A percentile compares a stretch with the other conserved stretches of the same genome.
phyloP scores from a whole-genome alignment of 2,113 vertebrate species.

The Gallinago undulata region DNA sequence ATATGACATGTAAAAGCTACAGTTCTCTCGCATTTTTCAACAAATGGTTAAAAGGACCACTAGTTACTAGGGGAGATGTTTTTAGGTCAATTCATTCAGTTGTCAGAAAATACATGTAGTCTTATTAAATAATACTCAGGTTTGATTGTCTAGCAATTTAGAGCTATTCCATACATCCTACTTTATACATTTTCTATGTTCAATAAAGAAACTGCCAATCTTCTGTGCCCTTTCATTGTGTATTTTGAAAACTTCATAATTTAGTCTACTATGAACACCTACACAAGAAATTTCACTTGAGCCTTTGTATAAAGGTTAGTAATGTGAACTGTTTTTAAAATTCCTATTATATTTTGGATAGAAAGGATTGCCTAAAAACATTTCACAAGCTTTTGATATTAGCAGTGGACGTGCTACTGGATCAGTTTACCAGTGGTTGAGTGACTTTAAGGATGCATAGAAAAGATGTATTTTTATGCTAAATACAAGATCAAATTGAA shows the following conservation, averaged over 20 bases:
- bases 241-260: constrained; percentile 64
- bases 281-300: constrained; percentile 57
- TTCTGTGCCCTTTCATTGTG: constrained; percentile 64
- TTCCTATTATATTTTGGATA: constrained; percentile 60
- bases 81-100: constrained; percentile 74
- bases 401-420: constrained; percentile 14
- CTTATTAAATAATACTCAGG: constrained; percentile 77
- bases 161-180: constrained; percentile 71
- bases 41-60: constrained; percentile 78
- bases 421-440: constrained; percentile 49
- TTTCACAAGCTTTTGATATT: constrained; percentile 64
- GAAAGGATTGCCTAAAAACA: constrained; percentile 76
- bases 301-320: constrained; percentile 69
- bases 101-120: constrained; percentile 64
- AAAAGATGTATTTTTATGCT: constrained; percentile 5
- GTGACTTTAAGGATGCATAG: constrained; percentile 54
- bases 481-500: constrained; percentile 22
- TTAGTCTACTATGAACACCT: constrained; percentile 59
- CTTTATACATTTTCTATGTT: constrained; percentile 72
- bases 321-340: constrained; percentile 69
- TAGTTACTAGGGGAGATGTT: constrained; percentile 70
- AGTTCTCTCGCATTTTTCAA: constrained; percentile 53
- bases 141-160: constrained; percentile 68
- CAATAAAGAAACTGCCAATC: constrained; percentile 77
- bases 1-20: constrained; percentile 57